Percentiles rank a stretch among this genome's conserved stretches.
These are phyloP conservation scores for Mactra quadrangularis DNA, from an alignment of 1,140 invertebrate genomes.

Conservation along the genomic window DNA sequence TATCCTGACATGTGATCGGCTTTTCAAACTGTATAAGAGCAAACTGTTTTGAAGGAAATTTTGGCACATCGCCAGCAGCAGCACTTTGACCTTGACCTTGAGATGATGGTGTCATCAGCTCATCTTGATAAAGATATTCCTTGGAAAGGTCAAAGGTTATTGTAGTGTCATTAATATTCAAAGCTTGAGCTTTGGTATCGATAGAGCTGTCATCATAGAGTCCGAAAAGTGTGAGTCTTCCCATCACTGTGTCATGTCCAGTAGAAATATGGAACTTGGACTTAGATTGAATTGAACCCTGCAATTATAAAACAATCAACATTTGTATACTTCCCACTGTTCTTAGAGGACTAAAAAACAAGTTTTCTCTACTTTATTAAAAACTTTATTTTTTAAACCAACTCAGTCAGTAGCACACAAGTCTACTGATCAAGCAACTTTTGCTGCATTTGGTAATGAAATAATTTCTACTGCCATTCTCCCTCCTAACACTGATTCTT, in stretches of 20 bases:
- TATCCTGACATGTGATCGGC: constrained; percentile 84
- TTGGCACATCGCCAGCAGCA: constrained; percentile 34
- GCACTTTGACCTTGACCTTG: background rate
- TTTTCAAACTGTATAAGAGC: constrained; percentile 88
- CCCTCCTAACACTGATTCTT: too few relatives aligned
- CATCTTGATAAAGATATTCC: constrained; percentile 85
- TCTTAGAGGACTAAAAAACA: too few relatives aligned
- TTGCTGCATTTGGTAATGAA: too few relatives aligned
- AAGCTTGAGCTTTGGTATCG: constrained; percentile 4
- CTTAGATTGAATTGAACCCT: constrained; percentile 82
- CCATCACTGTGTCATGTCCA: constrained; percentile 89
- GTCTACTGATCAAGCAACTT: too few relatives aligned
- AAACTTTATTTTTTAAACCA: too few relatives aligned
- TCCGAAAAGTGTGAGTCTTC: constrained; percentile 86
- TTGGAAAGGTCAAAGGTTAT: constrained; percentile 80
- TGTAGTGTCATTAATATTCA: constrained; percentile 68
- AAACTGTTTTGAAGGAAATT: constrained; percentile 79
- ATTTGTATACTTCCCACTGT: too few relatives aligned
- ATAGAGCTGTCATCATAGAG: constrained; percentile 50
- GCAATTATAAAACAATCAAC: background rate
- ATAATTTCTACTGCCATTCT: too few relatives aligned
- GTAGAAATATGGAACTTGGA: constrained; percentile 89
- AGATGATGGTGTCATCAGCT: constrained; percentile 61
- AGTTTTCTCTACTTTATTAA: too few relatives aligned
- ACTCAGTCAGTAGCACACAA: too few relatives aligned